A percentile compares a stretch with the other conserved stretches of the same genome.
Evolutionary conservation across 2,113 vertebrate species (phyloP).

Genomic region (Zosterops hypoxanthus): DNA sequence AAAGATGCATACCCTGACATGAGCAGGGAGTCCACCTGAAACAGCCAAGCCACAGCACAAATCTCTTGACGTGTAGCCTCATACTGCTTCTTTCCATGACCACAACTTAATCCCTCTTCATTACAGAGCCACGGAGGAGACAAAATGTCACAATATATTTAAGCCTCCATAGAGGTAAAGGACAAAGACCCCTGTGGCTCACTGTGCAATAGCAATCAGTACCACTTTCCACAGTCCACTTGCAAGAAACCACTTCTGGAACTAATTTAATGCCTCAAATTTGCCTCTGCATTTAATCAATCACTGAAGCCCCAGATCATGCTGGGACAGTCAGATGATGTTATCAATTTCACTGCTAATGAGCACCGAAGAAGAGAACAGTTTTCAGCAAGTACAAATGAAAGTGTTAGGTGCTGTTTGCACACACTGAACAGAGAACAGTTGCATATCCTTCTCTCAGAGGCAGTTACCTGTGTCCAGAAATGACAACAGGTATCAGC

Average conservation of each 20-base stretch:
- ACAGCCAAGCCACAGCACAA: not conserved
- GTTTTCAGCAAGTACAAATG: not conserved
- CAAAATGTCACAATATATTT: not conserved
- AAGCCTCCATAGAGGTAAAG: not conserved
- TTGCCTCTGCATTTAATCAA: conserved; percentile 4
- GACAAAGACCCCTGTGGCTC: not conserved
- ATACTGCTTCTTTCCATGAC: not conserved
- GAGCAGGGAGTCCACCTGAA: not conserved
- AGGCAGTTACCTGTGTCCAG: not conserved
- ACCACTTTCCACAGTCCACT: not conserved
- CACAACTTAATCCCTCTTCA: not conserved
- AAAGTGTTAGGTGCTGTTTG: not conserved
- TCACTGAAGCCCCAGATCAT: not conserved
- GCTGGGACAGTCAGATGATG: not conserved
- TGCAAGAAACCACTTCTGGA: not conserved
- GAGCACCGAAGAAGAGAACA: not conserved
- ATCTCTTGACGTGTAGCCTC: not conserved
- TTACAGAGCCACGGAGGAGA: not conserved
- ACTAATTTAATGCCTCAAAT: not conserved
- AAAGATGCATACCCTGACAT: not conserved
- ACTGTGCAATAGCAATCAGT: not conserved
- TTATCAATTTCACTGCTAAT: conserved; percentile 24
- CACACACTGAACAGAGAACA: not conserved
- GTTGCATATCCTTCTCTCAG: not conserved
- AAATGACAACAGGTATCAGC: not conserved